Base-by-base conservation (phyloP, 2,888 invertebrate genomes). In the Brachyopa scutellaris region DNA sequence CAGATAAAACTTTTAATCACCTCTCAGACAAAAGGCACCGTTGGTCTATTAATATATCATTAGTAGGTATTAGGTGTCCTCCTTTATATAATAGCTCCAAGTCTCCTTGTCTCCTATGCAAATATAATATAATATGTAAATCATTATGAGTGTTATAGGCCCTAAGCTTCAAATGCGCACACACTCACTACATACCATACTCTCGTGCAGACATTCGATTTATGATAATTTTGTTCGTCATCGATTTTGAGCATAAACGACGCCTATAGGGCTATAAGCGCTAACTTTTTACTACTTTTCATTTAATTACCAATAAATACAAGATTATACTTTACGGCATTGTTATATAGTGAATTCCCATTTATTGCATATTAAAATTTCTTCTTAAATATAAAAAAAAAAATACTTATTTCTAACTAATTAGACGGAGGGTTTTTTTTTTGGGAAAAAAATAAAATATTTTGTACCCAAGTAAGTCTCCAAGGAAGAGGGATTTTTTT, bases 291-390 rank as follows among this genome's bases (percentile, higher is more conserved):
- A 70, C 49, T 21, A 13, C 38, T 38, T 13, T 19, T 4, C 19
- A 61, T 40, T 59, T 61, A 51, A 61, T 33, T 33, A 17, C 40
- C 49, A 70, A 70, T 70, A 70, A 70, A 59, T 70, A 51, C 21
- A 40, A 51, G 59, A 42, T 70, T 31, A 59, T 49, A 70, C 42
- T 70, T 61, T 31, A 51, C 61, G 47, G 59, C 70, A 70, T 21
- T 29, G 36, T 15, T 66, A 19, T 29, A n/a, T 19, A 40, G 26
- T 11, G 42, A 17, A 23, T 13, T 19, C 8, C 13, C 8, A 1
- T 4, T 1, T 3, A 23, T 9, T 53, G 42, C 53, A 42, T 31
- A 42, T 42, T 42, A 66, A 66, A 66, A 53, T 45, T 61, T 42
- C 42, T 42, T 42, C 23, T 0, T 1, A 53, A 1, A 17, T 23